Evolutionary conservation across 2,113 vertebrate species (phyloP), one percentile per base, ranked within the genome.

Genomic region (Actenoides lindsayi): DNA sequence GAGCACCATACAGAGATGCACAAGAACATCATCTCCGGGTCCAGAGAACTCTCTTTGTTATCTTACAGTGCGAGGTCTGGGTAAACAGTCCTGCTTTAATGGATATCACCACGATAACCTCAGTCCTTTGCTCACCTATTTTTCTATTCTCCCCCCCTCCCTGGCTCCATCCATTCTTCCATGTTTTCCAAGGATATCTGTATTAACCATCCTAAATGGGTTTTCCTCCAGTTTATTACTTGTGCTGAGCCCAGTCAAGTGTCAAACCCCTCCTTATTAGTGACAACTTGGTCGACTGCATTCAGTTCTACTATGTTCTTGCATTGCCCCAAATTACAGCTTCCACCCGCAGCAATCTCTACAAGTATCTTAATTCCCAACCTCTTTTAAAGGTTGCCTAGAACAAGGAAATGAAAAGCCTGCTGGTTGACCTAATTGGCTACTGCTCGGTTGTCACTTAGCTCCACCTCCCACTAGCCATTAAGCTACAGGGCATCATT

Each of bases 351-450:
- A 53, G 60, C 85, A 81, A 81, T 78, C 60, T 80, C 41, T 37
- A 0, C 11, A 71, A 76, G 14, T 2, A 16, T 50, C 31, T 71
- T 31, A 39, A 44, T 68, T 54, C 42, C 57, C 44, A 76, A 7
- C 4, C 57, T 82, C 69, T 62, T 89, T 56, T 65, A 64, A 84
- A 84, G 21, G 56, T 9, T 90, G 27, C 57, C 86, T 76, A 37
- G 64, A 90, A 67, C 5, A 37, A 71, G 23, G 19, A 82, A 69
- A 87, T 42, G 18, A 31, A 89, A 84, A 92, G 11, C 83, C 86
- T 95, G 86, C 83, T 76, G 76, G 10, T 57, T 94, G 92, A 75
- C 93, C 88, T 91, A 84, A 82, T 73, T 95, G 76, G 86, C 73
- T 41, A 16, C 80, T 81, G 33, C 51, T 67, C 60, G 68, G 37